Evolutionary conservation across 1,140 invertebrate genomes (phyloP), one percentile per base, ranked within the genome.

Genomic region (Drosophila pseudoananassae): DNA sequence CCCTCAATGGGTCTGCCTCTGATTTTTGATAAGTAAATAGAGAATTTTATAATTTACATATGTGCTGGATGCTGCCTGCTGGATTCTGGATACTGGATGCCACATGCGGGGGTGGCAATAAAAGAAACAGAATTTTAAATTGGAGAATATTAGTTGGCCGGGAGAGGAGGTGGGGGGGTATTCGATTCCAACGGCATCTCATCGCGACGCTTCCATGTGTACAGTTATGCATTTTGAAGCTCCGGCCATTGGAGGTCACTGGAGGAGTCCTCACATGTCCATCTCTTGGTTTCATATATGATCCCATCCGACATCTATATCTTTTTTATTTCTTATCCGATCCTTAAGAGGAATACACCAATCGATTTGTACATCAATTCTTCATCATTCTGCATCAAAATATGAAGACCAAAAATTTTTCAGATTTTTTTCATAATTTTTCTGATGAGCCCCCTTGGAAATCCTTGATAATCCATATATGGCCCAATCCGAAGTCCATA

Each of bases 101-200:
- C 36, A 29, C 20, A 49, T 17, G n/a, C 40, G 40, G 40, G 38
- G 40, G 40, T 43, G 60, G 83, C 74, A 85, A 87, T 85, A 85
- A 87, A 87, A 88, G 83, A 88, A 88, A 88, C 83, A 87, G 83
- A 88, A 87, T 87, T 87, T 83, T 83, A 87, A 87, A 87, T 87
- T 87, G 78, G 83, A 88, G 88, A 87, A 87, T 87, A 88, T 87
- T 87, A 87, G 82, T 87, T 87, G 81, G 69, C 78, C 61, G 31
- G 33, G 46, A 43, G 50, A 45, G 12, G 25, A 29, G 14, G 47
- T 14, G 29, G 10, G 10, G 8, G 51, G 29, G 10, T 29, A 25
- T 43, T 33, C 51, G 25, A 5, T 27, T 27, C 25, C 7, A 38
- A 45, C 52, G 36, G 46, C 46, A 54, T 65, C 36, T 55, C 53